Conservation (phyloP, 2,888 invertebrate genomes). For the Mellilla xanthometata region DNA sequence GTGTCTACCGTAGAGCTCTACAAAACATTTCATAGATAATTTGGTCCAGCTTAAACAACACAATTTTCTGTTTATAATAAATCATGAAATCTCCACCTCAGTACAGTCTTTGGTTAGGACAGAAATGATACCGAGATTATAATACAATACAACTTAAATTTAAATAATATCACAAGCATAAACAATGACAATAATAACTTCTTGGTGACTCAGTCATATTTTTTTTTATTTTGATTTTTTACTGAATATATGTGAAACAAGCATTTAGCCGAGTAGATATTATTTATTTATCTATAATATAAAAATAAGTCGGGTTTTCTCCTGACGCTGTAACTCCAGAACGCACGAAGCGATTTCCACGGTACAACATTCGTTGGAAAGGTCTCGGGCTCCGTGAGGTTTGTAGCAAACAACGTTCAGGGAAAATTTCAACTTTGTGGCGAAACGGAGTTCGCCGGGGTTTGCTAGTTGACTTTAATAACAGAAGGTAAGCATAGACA, state of each 20-base stretch:
- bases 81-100: constrained; percentile 58
- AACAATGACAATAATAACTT: constrained; percentile 49
- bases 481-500: too few species aligned
- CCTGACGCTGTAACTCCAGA: too few species aligned
- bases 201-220: constrained; percentile 45
- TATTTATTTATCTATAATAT: constrained; percentile 10
- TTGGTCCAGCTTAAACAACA: constrained; percentile 77
- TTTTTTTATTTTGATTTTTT: constrained; percentile 17
- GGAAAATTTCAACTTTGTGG: too few species aligned
- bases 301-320: too few species aligned
- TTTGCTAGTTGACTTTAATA: too few species aligned
- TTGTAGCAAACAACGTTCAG: too few species aligned
- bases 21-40: constrained; percentile 42
- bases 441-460: too few species aligned
- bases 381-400: too few species aligned
- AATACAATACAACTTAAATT: constrained; percentile 70
- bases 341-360: too few species aligned
- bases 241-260: constrained; percentile 21
- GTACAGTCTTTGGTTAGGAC: constrained; percentile 80
- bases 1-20: constrained; percentile 30
- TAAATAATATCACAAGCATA: constrained; percentile 78
- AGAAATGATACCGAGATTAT: constrained; percentile 67
- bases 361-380: too few species aligned
- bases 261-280: constrained; percentile 1
- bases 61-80: constrained; percentile 50